These are phyloP conservation scores for Protomyctophum bolini DNA, from an alignment of 2,113 vertebrate species.

Conservation along the genomic window DNA sequence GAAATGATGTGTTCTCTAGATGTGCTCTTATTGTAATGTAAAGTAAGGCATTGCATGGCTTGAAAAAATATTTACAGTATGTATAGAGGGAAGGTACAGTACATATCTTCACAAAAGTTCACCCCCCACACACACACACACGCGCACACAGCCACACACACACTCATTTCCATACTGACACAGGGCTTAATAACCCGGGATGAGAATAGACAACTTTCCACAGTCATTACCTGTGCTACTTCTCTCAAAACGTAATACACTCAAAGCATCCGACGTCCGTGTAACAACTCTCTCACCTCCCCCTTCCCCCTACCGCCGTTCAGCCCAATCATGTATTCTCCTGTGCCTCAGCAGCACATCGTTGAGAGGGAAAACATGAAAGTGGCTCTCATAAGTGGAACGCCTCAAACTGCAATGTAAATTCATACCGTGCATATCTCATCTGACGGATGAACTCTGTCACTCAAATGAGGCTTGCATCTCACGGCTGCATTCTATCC, in stretches of 20 bases:
- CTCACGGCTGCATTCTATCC: too few species aligned
- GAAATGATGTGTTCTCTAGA: conserved; percentile 40
- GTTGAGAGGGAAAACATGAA: conserved; percentile 12
- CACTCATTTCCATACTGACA: conserved; percentile 34
- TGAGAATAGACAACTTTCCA: conserved; percentile 41
- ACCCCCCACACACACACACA: neutral
- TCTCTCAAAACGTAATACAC: conserved; percentile 29
- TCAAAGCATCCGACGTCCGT: too few species aligned
- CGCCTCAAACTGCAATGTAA: conserved; percentile 1
- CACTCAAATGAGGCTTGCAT: neutral
- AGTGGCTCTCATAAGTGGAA: conserved; percentile 10
- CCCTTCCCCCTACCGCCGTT: neutral
- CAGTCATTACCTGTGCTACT: conserved; percentile 35
- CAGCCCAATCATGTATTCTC: neutral
- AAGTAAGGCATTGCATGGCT: neutral
- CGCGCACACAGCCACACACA: neutral
- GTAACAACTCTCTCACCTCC: conserved; percentile 16
- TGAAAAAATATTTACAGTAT: neutral
- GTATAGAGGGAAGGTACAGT: neutral
- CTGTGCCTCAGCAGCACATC: conserved; percentile 21
- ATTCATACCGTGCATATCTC: neutral
- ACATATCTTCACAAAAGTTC: neutral
- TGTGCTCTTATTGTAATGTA: neutral
- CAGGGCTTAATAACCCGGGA: conserved; percentile 25
- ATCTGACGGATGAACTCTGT: neutral